Base-by-base conservation (phyloP, 2,797 vertebrate genomes). In the Rhadinocentrus ornatus region DNA sequence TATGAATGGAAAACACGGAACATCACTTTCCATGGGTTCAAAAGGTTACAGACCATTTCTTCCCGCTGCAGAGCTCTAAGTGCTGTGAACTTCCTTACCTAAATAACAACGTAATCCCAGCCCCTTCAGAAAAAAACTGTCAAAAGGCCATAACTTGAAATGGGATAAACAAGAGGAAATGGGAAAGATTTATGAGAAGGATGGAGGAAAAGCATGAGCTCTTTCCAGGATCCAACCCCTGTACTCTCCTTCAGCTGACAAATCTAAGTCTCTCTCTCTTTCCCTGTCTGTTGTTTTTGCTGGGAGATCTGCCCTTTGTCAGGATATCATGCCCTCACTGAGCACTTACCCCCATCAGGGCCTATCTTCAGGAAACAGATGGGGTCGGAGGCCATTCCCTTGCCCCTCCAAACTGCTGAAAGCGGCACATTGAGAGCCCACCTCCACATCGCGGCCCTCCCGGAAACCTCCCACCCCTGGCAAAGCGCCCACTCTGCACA, bases 311-410 rank as follows among this genome's bases (percentile, higher is more conserved):
- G 91, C 91, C 89, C 90, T 93, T 92, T 91, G 91, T 92, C 92
- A 93, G 92, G 91, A 93, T 92, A 93, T 92, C 91, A 89, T 92
- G 91, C 90, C 91, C 91, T 96, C 95, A 95, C 91, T 89, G 93
- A 96, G 94, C 86, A 90, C 92, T 93, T 93, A 92, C 87, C 93
- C 92, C 93, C 92, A 89, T 95, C 93, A 95, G 93, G 91, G 93
- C 96, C 96, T 98, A 99, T 99, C 97, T 97, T 95, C 96, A 97
- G 97, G 97, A 99, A 99, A 98, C 97, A 99, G 97, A 97, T 96
- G 96, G 96, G 95, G 94, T 94, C 96, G 95, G 93, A 94, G 93
- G 95, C 95, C 95, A 94, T 97, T 97, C 97, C 96, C 96, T 96
- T 95, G 96, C 96, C 95, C 96, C 94, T 94, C 93, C 93, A 96